These are phyloP conservation scores for Furcula furcula DNA, from an alignment of 2,888 invertebrate genomes.

Conservation along the genomic window DNA sequence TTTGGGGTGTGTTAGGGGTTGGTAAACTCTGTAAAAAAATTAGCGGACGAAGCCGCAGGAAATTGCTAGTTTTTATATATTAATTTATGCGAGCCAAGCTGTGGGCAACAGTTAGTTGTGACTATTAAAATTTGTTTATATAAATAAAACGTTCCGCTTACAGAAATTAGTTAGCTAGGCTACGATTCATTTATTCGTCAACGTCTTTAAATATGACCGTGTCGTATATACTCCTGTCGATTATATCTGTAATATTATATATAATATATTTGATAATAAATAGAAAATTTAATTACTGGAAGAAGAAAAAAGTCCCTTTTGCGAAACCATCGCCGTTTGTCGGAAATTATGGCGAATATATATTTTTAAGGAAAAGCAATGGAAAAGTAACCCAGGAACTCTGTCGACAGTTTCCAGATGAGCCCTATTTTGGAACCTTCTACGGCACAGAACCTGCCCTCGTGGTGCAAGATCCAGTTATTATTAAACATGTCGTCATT, in stretches of 20 bases:
- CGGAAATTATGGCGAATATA: constrained; percentile 49
- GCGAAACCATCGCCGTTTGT: constrained; percentile 41
- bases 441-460: constrained; percentile 57
- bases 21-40: too few relatives aligned
- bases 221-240: constrained; percentile 1
- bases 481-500: constrained; percentile 48
- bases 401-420: constrained; percentile 44
- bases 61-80: too few relatives aligned
- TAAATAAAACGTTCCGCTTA: too few relatives aligned
- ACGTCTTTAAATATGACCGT: constrained; percentile 14
- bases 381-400: constrained; percentile 36
- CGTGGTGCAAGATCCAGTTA: constrained; percentile 51
- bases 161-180: too few relatives aligned
- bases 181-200: too few relatives aligned
- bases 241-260: constrained; percentile 6
- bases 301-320: constrained; percentile 41
- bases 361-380: constrained; percentile 37
- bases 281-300: constrained; percentile 49
- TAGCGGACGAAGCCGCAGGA: too few relatives aligned
- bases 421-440: constrained; percentile 52
- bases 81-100: not conserved
- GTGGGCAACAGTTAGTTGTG: not conserved
- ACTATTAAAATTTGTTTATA: not conserved
- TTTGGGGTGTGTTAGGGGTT: too few relatives aligned
- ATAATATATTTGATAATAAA: constrained; percentile 28